Base-by-base conservation (phyloP, 2,888 invertebrate genomes). In the Amphipoea oculea region DNA sequence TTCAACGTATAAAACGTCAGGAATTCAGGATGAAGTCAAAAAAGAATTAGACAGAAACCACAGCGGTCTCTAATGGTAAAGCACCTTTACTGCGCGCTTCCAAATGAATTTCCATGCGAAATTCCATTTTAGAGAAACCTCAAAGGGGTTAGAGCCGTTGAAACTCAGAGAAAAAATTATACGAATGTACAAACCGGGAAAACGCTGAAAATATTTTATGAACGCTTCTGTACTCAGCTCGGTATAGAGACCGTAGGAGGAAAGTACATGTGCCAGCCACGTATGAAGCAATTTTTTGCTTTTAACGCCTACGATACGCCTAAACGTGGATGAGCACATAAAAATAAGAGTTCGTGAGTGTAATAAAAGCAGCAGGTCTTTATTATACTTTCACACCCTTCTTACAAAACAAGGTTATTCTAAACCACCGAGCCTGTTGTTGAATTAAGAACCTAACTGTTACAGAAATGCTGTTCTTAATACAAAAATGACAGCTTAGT, bases 181-280 rank as follows among this genome's bases (percentile, higher is more conserved):
- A 83, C 76, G 84, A 81, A 70, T 84, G 78, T 83, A 82, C 71
- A 79, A 68, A 81, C 73, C 75, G 54, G 78, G 71, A 72, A 88
- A 88, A 80, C 66, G 77, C 45, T 83, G 74, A 78, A 88, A 89
- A 91, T 89, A 85, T 90, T 90, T 90, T 87, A 89, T 83, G 88
- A 86, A 81, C 69, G 78, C 80, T 88, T 89, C 89, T 88, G 86
- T 88, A 80, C 75, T 84, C 68, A 20, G 63, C 78, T 82, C 72
- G 42, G 74, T 73, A 77, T 74, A 80, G 76, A 74, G 79, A 62
- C 71, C 42, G 69, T 63, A 66, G 76, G 73, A 72, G 62, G 71
- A 79, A 82, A 79, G 5, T 62, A 84, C 69, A 80, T 83, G 83
- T 78, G 76, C 63, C 68, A 62, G 69, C 0, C 65, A 68, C 63